Evolutionary conservation across 2,113 vertebrate genomes (phyloP).

Genomic region (Nettapus auritus): DNA sequence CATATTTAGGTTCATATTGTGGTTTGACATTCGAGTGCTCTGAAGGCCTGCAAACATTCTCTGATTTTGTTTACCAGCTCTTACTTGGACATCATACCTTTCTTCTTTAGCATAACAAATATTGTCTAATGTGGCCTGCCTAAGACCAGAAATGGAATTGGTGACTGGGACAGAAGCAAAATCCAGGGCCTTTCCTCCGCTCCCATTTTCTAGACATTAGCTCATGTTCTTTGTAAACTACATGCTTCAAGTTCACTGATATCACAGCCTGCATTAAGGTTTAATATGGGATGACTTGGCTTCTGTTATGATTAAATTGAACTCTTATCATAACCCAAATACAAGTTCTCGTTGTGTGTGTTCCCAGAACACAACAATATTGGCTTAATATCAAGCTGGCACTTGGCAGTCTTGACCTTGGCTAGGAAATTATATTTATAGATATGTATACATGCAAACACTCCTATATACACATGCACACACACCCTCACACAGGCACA

Average conservation of each 20-base stretch:
- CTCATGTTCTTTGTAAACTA: constrained; percentile 30
- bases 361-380: constrained; percentile 65
- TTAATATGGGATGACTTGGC: neutral
- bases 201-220: constrained; percentile 32
- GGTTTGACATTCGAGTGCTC: neutral
- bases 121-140: neutral
- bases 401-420: neutral
- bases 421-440: neutral
- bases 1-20: neutral
- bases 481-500: neutral
- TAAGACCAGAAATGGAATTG: neutral
- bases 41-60: neutral
- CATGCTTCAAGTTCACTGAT: neutral
- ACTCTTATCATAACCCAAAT: constrained; percentile 35
- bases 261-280: neutral
- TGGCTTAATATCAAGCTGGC: constrained; percentile 39
- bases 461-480: neutral
- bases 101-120: neutral
- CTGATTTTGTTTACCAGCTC: neutral
- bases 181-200: neutral
- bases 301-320: neutral
- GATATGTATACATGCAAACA: neutral
- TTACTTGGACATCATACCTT: neutral
- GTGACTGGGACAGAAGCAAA: neutral
- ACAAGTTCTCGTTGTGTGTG: neutral